Evolutionary conservation across 2,888 invertebrate genomes (phyloP), one percentile per base, ranked within the genome.

Genomic region (Drosophila incognita): DNA sequence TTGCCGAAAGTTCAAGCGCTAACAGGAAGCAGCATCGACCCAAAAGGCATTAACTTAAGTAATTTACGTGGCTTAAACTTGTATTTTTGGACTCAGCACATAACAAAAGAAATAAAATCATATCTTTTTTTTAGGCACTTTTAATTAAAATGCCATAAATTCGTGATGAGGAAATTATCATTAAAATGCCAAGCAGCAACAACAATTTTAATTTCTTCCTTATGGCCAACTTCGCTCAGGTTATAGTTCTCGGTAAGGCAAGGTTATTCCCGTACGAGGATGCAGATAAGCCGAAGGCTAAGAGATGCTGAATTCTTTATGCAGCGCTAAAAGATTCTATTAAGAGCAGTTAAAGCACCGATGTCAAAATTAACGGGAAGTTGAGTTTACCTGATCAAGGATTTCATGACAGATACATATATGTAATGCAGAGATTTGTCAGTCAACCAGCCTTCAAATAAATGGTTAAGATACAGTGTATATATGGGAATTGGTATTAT

Each of bases 71-170:
- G 69, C 80, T 82, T 65, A 83, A 85, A 85, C 89, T 81, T 69
- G 85, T 83, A 77, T 86, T 86, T 75, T 75, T 68, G 46, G 59
- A 51, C 54, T 38, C 60, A 18, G 35, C 54, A 10, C 62, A 24
- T 42, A 58, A 58, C 60, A 72, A 49, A 36, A 38, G 51, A 62
- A 54, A 56, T 52, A 58, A 42, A 64, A 67, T 57, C 57, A 66
- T 56, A 64, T 57, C 35, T 63, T 56, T 69, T 69, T 82, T 85
- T 74, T 74, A 72, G 69, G 71, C 82, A 76, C 71, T 88, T 85
- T 85, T 85, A 85, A 88, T 85, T 88, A 85, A 85, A 85, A 88
- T 87, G 74, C 89, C 80, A 88, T 85, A 88, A 85, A 85, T 85
- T 85, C 89, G 85, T 85, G 85, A 76, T 77, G 71, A 88, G 87